Evolutionary conservation across 2,888 invertebrate genomes (phyloP).

Genomic region (Entomobrya proxima): DNA sequence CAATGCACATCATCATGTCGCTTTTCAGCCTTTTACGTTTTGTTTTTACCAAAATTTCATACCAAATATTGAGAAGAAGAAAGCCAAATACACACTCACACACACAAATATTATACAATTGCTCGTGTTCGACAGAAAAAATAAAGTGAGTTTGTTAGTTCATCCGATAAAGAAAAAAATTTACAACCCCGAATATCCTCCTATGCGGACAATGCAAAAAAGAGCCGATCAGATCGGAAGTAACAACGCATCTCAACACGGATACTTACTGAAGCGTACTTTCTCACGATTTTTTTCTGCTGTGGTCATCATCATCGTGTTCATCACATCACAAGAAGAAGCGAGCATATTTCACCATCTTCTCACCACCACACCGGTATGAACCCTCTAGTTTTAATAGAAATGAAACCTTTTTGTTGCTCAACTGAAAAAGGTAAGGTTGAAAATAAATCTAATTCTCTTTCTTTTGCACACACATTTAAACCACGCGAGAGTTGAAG

Average conservation of each 20-base stretch:
- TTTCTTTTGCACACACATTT: not conserved
- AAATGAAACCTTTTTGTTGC: slow-evolving; percentile 44
- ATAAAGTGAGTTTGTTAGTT: too few relatives aligned
- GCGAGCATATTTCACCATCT: not conserved
- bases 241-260: not conserved
- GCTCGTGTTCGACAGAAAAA: too few relatives aligned
- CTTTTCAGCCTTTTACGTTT: not conserved
- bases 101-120: too few relatives aligned
- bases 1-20: too few relatives aligned
- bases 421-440: slow-evolving; percentile 54
- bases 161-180: too few relatives aligned
- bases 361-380: not conserved
- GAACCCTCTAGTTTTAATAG: slow-evolving; percentile 11
- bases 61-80: not conserved
- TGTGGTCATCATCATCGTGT: not conserved
- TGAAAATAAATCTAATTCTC: slow-evolving; percentile 6
- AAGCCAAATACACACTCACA: not conserved
- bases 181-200: too few relatives aligned
- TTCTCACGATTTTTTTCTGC: slow-evolving; percentile 7
- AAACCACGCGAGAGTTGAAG: not conserved
- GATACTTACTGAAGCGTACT: not conserved
- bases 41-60: slow-evolving; percentile 24
- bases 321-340: not conserved
- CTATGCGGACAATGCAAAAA: too few relatives aligned
- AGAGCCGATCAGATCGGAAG: too few relatives aligned